Percentiles rank a stretch among this genome's conserved stretches.
Conservation (phyloP, 2,113 vertebrate species). For the Kryptolebias marmoratus region DNA sequence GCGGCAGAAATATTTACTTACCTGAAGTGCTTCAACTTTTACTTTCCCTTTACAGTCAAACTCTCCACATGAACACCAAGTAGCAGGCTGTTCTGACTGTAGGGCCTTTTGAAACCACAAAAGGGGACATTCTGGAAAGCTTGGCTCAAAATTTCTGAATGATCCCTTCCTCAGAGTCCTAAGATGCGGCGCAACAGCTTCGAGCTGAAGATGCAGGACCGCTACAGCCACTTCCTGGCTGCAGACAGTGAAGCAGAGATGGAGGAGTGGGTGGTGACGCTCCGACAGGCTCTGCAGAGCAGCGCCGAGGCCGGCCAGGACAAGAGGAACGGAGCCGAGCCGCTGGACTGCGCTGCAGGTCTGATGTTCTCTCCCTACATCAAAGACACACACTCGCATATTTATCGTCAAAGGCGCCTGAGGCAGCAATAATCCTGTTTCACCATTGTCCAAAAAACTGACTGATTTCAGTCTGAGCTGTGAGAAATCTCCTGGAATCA, state of each 20-base stretch:
- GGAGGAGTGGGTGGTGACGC: conserved; percentile 94
- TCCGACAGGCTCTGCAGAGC: conserved; percentile 93
- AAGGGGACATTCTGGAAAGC: no score
- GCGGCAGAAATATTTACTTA: no score
- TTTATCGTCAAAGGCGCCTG: no score
- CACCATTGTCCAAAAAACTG: no score
- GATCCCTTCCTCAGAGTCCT: conserved; percentile 82
- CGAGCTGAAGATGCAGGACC: conserved; percentile 95
- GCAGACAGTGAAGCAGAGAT: conserved; percentile 96
- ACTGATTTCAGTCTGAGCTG: no score
- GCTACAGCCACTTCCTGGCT: conserved; percentile 95
- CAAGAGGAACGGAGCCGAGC: conserved; percentile 84
- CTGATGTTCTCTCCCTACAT: conserved; percentile 1
- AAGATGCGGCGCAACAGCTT: conserved; percentile 94
- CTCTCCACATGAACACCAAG: no score
- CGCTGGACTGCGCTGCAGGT: conserved; percentile 81
- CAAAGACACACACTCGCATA: not conserved
- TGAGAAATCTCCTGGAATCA: no score
- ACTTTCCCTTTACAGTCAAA: no score
- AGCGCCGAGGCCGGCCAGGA: conserved; percentile 86
- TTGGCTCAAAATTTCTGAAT: not conserved
- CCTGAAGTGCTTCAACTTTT: no score
- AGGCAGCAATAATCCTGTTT: no score
- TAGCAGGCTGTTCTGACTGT: no score
- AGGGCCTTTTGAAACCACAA: no score